Evolutionary conservation across 2,888 invertebrate species (phyloP), one percentile per base, ranked within the genome.

Genomic region (Sarcophaga carnaria): DNA sequence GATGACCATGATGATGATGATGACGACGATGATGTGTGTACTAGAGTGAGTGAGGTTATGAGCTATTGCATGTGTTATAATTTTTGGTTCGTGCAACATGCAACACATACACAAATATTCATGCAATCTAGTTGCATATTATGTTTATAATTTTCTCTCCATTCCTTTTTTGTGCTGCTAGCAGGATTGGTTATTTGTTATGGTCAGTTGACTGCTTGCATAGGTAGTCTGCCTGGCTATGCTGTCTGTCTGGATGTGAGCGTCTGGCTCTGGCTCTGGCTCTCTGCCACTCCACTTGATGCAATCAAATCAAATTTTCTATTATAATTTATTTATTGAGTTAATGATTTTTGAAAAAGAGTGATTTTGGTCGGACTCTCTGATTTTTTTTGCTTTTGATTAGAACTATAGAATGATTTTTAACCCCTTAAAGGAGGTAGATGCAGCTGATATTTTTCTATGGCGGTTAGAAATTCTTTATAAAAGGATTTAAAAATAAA

Each of bases 221-320:
- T 66, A 71, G 80, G 62, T 77, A 59, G 76, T 72, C 71, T 80
- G 80, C 71, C 80, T 76, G 80, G 22, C 60, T 63, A 62, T 54
- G 10, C 37, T 49, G 11, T 49, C 1, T 54, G 54, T 54, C 54
- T 54, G 54, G 54, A 14, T 14, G 17, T 14, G 54, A 54, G 4
- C 17, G 54, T 4, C 54, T 54, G 54, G 54, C 17, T 54, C 1
- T 54, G 49, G 3, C 49, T 49, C 6, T 37, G 37, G 37, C 37
- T 22, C 37, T 37, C 70, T 60, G 60, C 75, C 67, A 66, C n/a
- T 79, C 37, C 49, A 45, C 49, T 72, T 76, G 71, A 77, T 76
- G 80, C 64, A 80, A 85, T 80, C 20, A 76, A 84, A 80, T 76
- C 20, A 76, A 84, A 80, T 76, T 76, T 80, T 66, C 45, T 67